Evolutionary conservation across 2,888 invertebrate species (phyloP), one percentile per base, ranked within the genome.

Genomic region (Flexamia atlantica): DNA sequence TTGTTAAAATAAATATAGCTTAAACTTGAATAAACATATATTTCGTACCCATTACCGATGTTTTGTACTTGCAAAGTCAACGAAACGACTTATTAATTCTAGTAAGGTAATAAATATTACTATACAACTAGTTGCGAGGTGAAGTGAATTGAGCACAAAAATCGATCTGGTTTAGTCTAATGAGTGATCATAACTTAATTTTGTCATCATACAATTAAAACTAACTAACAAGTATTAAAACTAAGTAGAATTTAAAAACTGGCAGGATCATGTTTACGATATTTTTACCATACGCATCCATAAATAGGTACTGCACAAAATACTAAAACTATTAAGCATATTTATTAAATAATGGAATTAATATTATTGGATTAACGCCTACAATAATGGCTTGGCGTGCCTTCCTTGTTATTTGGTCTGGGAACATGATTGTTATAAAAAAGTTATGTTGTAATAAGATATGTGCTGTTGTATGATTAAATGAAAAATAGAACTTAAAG

Each of bases 11-110:
- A 64, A 64, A 28, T n/a, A 30, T 28, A 64, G 23, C 30, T 64
- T 64, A 64, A 64, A 64, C 64, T 64, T 64, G 20, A 57, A 57
- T 57, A 64, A 64, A 64, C 5, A 25, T 64, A 64, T 64, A 64
- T 28, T 64, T 64, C 64, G 14, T 64, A 64, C 28, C 4, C 25
- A 30, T 57, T 23, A 57, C 20, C 23, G 50, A 57, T 23, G n/a
- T 57, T 57, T 57, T 57, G 57, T 57, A 57, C 57, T 20, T 57
- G 23, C 25, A 23, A 46, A 46, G 46, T 57, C 25, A 57, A 57
- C 20, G 57, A 57, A 57, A 1, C 25, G 25, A 68, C 68, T 68
- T 46, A 46, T 14, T 46, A 46, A 46, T 46, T 46, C 7, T 46
- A 68, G 36, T 68, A 30, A 68, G 20, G 36, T 46, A 46, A 46